These are phyloP conservation scores for Acanthosepion pharaonis DNA, from an alignment of 2,888 invertebrate genomes.

Conservation along the genomic window DNA sequence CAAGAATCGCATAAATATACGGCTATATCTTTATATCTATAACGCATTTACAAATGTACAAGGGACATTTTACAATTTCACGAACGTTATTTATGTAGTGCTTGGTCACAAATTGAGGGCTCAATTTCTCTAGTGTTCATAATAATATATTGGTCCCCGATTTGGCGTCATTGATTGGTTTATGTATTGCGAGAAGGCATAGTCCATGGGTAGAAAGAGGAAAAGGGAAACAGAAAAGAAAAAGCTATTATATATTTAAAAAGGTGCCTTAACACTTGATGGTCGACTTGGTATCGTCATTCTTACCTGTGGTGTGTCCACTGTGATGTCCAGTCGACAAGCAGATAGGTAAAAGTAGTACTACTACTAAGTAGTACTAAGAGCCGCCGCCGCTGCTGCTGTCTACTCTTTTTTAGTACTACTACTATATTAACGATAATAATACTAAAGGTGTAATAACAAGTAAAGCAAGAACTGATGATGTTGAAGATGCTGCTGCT, in stretches of 20 bases:
- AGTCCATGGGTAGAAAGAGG: not conserved
- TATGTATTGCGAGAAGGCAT: not conserved
- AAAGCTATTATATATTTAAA: not conserved
- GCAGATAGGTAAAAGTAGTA: not conserved
- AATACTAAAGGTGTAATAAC: too few species aligned
- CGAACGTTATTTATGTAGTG: not conserved
- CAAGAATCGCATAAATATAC: not conserved
- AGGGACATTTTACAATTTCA: not conserved
- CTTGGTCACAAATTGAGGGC: conserved; percentile 11
- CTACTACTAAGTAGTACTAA: conserved; percentile 33
- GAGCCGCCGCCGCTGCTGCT: not conserved
- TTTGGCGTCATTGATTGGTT: conserved; percentile 22
- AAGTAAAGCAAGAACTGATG: not conserved
- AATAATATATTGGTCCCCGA: conserved; percentile 23
- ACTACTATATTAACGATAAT: not conserved
- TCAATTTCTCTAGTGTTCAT: conserved; percentile 33
- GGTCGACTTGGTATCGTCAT: not conserved
- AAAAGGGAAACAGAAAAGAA: too few species aligned
- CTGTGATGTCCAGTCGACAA: conserved; percentile 33
- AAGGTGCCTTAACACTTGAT: not conserved
- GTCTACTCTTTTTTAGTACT: not conserved
- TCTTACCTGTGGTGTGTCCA: conserved; percentile 33
- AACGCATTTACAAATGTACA: not conserved
- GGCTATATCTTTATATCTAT: not conserved
- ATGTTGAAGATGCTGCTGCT: not conserved